Evolutionary conservation across 2,113 vertebrate species (phyloP), one percentile per base, ranked within the genome.

Genomic region (Phaetusa simplex): DNA sequence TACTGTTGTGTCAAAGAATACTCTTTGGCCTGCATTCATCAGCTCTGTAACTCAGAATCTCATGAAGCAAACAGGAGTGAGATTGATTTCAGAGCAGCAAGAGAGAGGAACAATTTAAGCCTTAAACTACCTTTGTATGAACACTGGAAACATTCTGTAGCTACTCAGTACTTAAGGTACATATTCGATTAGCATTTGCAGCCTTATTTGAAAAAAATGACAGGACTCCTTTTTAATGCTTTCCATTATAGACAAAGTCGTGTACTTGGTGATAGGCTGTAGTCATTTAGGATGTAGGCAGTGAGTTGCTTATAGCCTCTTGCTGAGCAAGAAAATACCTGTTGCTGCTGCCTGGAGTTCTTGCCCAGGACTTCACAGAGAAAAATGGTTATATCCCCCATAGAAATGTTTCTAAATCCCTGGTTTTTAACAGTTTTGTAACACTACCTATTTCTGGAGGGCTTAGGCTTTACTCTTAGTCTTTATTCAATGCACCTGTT

Each of bases 361-460:
- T 67, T 14, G 38, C 43, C 8, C 9, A 2, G 49, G 49, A 16
- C 43, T 69, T 67, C 26, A n/a, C 36, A n/a, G 69, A 50, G 29
- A 23, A 64, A 8, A 7, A 12, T 50, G 27, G 12, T 56, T 50
- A 13, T 59, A 69, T 67, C 4, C 11, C 16, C 23, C 6, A 3
- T 10, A 26, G 61, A 86, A 93, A 65, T 11, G 20, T 65, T 72
- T 61, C 23, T 55, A 85, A 64, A 76, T 38, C 14, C 22, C 21
- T 62, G 9, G 0, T 0, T 53, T 88, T 43, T 89, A 30, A 23
- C 9, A 36, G 29, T 61, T 64, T 55, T n/a, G 7, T 13, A 34
- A 5, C 10, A 42, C 27, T 65, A 0, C 8, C 14, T 0, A 0
- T 58, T 87, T 82, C 61, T 84, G 23, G 14, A 58, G 18, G 38